Percentiles rank a stretch among this genome's conserved stretches.
Conservation (phyloP, 2,113 vertebrate genomes). For the Oxygymnocypris stewartii region DNA sequence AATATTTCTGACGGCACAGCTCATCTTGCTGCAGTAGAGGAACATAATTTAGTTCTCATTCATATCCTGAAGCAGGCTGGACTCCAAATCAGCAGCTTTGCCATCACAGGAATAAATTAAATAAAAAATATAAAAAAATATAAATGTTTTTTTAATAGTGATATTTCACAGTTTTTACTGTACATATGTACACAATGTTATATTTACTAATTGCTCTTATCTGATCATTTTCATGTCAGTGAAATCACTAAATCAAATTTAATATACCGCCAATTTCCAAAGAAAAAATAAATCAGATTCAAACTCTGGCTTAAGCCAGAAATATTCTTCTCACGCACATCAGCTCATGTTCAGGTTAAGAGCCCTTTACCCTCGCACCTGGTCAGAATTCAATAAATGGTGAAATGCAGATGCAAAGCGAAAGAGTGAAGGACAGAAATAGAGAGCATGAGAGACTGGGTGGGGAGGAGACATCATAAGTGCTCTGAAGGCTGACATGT, state of each 20-base stretch:
- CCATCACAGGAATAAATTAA: neutral
- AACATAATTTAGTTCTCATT: neutral
- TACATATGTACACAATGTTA: neutral
- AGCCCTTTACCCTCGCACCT: neutral
- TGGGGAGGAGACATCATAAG: slow-evolving; percentile 9
- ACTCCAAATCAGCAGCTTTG: neutral
- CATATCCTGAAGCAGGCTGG: neutral
- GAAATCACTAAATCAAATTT: too few species aligned
- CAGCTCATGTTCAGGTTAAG: neutral
- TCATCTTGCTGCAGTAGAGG: neutral
- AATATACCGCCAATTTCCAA: too few species aligned
- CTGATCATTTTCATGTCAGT: too few species aligned
- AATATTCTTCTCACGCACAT: neutral
- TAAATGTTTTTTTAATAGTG: neutral
- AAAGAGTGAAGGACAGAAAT: neutral
- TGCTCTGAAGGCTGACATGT: slow-evolving; percentile 28
- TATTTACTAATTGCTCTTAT: too few species aligned
- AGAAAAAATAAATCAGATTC: neutral
- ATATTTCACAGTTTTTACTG: neutral
- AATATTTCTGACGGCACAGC: neutral
- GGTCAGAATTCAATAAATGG: slow-evolving; percentile 11
- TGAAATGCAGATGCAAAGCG: neutral
- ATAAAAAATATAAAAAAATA: neutral
- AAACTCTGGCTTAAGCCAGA: neutral
- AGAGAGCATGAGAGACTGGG: neutral